Conservation (phyloP, 2,113 vertebrate species). For the Esox niger region DNA sequence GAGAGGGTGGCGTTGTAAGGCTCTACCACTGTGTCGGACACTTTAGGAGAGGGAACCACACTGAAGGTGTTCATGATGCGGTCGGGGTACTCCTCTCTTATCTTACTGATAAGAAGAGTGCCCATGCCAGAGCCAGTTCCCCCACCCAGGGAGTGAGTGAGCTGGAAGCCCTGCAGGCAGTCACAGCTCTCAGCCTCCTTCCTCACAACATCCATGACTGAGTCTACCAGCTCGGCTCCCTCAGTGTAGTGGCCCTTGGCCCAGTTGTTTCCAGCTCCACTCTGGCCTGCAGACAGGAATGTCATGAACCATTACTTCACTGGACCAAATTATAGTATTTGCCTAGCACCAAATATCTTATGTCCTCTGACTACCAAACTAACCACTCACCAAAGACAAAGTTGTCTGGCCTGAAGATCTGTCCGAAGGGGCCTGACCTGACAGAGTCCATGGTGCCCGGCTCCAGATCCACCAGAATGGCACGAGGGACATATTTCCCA, state of each 20-base stretch:
- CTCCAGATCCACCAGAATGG: conserved; percentile 94
- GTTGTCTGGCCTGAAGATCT: conserved; percentile 78
- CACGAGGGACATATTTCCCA: conserved; percentile 79
- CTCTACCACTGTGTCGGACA: conserved; percentile 80
- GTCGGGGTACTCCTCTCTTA: conserved; percentile 79
- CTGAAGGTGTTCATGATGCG: conserved; percentile 84
- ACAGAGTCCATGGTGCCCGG: conserved; percentile 97
- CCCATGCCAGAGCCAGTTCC: conserved; percentile 80
- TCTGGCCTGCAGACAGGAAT: conserved; percentile 65
- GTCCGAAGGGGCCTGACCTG: conserved; percentile 77
- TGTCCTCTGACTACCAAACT: not conserved
- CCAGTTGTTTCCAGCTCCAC: conserved; percentile 81
- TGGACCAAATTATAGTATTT: not conserved
- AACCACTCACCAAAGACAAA: conserved; percentile 72
- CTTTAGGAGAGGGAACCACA: conserved; percentile 78
- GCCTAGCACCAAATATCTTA: not conserved
- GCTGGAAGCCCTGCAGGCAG: conserved; percentile 80
- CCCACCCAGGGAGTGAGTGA: conserved; percentile 77
- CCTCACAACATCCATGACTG: conserved; percentile 76
- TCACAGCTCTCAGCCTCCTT: conserved; percentile 80
- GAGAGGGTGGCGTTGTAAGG: conserved; percentile 82
- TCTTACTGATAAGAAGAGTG: conserved; percentile 80
- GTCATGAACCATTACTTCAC: not conserved
- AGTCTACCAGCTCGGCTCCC: conserved; percentile 78
- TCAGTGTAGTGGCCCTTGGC: conserved; percentile 82